These are phyloP conservation scores for Drosophila borborema DNA, from an alignment of 2,888 invertebrate genomes.

Conservation along the genomic window DNA sequence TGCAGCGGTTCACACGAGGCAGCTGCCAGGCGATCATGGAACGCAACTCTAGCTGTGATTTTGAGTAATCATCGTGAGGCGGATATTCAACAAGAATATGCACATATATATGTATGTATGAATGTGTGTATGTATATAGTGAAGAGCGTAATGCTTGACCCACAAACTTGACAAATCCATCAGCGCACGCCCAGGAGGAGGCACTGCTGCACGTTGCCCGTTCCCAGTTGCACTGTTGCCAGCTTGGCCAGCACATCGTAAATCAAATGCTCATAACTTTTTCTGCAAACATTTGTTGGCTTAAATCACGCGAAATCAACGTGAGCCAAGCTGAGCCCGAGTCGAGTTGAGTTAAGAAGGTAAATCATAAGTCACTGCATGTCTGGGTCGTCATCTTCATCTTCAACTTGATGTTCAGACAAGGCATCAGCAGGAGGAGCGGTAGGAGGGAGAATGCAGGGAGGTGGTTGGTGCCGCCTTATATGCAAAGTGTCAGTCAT, in stretches of 20 bases:
- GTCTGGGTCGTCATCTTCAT: conserved; percentile 80
- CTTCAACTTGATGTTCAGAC: conserved; percentile 39
- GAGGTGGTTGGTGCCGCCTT: conserved; percentile 61
- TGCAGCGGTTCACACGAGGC: conserved; percentile 59
- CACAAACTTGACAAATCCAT: conserved; percentile 80
- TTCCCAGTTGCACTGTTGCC: conserved; percentile 20
- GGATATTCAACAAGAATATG: conserved; percentile 61
- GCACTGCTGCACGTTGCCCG: conserved; percentile 11
- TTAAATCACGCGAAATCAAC: conserved; percentile 67
- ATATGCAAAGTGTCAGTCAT: conserved; percentile 81
- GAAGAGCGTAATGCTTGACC: conserved; percentile 57
- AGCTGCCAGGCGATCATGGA: conserved; percentile 37
- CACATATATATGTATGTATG: background rate
- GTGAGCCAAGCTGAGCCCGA: conserved; percentile 23
- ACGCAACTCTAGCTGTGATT: conserved; percentile 66
- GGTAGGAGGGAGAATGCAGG: background rate
- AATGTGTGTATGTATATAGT: background rate
- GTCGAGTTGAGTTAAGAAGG: conserved; percentile 60
- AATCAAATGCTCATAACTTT: conserved; percentile 79
- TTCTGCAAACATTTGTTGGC: conserved; percentile 58
- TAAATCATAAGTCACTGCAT: conserved; percentile 80
- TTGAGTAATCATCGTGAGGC: conserved; percentile 77
- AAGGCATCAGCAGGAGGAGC: background rate
- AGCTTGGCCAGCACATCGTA: conserved; percentile 66
- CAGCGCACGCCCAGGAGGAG: conserved; percentile 58